phyloP scores from a whole-genome alignment of 2,797 vertebrate species.

The Cercopithecus hamlyni region DNA sequence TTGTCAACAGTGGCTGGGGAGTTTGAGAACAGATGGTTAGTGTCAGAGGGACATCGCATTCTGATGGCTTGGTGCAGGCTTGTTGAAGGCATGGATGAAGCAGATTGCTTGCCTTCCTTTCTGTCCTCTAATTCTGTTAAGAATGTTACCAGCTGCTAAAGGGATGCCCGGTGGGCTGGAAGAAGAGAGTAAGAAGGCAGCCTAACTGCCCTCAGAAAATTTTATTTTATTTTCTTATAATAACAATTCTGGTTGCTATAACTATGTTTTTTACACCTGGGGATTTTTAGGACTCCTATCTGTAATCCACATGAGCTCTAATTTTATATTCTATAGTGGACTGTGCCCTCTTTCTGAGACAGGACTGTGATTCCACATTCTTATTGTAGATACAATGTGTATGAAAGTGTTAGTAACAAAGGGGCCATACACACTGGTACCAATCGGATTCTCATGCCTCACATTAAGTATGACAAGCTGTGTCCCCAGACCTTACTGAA shows the following conservation, averaged over 20 bases:
- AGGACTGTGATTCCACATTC: not conserved
- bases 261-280: not conserved
- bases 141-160: not conserved
- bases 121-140: not conserved
- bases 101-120: not conserved
- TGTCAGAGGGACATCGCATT: not conserved
- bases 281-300: not conserved
- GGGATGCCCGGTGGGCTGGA: not conserved
- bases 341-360: not conserved
- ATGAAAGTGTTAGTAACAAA: not conserved
- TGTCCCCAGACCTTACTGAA: not conserved
- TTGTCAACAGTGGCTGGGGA: not conserved
- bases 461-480: not conserved
- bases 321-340: not conserved
- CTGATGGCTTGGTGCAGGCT: not conserved
- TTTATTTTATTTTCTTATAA: conserved; percentile 17
- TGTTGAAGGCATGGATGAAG: not conserved
- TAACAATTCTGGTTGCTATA: not conserved
- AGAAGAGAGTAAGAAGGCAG: not conserved
- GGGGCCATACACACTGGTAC: not conserved
- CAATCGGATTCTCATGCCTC: not conserved
- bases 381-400: not conserved
- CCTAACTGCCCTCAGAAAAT: not conserved
- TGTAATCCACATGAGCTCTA: not conserved
- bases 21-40: not conserved